These are phyloP conservation scores for Theristicus caerulescens DNA, from an alignment of 2,113 vertebrate genomes.

Conservation along the genomic window DNA sequence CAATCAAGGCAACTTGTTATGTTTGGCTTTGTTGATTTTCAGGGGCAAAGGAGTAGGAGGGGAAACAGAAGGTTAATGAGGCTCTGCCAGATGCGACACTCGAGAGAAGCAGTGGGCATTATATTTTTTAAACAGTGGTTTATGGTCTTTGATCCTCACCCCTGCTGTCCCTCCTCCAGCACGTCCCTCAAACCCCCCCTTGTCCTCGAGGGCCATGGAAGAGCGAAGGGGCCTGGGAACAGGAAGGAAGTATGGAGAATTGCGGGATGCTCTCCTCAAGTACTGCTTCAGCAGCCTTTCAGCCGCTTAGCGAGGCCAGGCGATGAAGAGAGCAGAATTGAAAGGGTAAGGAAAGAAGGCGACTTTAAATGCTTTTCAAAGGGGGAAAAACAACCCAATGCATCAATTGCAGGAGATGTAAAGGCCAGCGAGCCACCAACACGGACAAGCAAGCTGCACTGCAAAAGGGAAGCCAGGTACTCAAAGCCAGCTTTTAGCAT, in stretches of 20 bases:
- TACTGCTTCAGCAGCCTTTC: constrained; percentile 28
- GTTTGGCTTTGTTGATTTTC: constrained; percentile 54
- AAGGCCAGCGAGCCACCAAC: neutral
- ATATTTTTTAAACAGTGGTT: neutral
- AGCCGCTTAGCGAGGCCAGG: neutral
- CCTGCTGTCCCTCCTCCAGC: neutral
- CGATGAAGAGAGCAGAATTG: neutral
- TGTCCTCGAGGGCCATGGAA: neutral
- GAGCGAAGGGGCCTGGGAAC: constrained; percentile 47
- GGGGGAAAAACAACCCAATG: neutral
- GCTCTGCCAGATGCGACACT: neutral
- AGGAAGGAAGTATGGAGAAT: neutral
- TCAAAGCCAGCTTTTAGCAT: neutral
- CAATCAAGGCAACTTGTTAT: neutral
- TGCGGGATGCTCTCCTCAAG: neutral
- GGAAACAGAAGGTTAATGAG: constrained; percentile 44
- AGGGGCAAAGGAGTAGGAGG: constrained; percentile 34
- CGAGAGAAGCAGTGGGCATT: neutral
- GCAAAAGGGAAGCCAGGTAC: neutral
- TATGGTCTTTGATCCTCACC: constrained; percentile 48
- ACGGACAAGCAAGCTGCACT: neutral
- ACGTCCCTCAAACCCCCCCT: neutral
- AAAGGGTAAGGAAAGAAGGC: neutral
- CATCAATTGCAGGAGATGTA: neutral
- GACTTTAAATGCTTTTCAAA: neutral